These are phyloP conservation scores for Tadarida brasiliensis DNA, from an alignment of 2,797 vertebrate species.

Conservation along the genomic window DNA sequence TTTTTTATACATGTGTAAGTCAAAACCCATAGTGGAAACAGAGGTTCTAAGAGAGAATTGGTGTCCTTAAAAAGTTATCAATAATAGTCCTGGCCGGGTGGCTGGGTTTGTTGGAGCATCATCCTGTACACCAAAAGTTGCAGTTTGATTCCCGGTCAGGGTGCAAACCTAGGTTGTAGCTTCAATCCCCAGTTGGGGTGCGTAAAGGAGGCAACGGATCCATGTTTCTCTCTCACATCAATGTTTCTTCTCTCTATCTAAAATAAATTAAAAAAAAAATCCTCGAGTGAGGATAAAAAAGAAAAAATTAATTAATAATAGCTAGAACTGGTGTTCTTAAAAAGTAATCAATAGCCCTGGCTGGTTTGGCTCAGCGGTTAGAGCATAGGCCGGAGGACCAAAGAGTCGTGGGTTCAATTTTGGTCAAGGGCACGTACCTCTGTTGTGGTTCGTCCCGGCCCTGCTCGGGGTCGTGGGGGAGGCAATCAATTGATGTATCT, in stretches of 20 bases:
- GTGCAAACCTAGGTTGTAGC: background rate
- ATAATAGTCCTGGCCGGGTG: background rate
- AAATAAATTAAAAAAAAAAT: background rate
- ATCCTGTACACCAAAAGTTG: background rate
- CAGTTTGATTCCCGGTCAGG: background rate
- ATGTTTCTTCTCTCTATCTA: background rate
- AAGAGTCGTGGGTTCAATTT: no score
- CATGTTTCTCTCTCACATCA: background rate
- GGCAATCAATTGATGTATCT: no score
- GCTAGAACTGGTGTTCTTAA: background rate
- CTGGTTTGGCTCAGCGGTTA: no score
- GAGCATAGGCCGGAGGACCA: no score
- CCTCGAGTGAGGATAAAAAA: background rate
- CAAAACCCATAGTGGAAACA: background rate
- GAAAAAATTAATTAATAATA: background rate
- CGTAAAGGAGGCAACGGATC: background rate
- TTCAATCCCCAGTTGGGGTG: background rate
- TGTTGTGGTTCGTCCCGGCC: no score
- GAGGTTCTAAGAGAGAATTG: background rate
- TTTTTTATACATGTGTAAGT: background rate
- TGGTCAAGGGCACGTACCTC: no score
- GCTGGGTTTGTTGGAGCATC: background rate
- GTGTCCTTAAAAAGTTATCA: background rate
- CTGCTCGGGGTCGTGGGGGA: no score
- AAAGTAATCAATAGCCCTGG: background rate